Conservation (phyloP, 2,797 vertebrate species). For the Peromyscus nudipes region DNA sequence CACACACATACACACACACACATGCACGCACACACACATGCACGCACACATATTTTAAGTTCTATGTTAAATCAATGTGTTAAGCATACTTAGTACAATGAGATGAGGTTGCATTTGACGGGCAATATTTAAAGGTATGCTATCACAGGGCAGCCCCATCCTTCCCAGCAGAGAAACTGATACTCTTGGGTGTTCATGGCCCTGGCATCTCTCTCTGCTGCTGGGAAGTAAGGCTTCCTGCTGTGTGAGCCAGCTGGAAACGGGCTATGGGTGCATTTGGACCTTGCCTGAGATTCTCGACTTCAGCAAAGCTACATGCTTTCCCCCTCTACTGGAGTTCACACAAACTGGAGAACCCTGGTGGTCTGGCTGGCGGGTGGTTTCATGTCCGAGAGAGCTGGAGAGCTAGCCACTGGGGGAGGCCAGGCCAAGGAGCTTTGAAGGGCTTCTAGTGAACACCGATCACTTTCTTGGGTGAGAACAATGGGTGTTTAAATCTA, state of each 20-base stretch:
- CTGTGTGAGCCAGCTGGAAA: background rate
- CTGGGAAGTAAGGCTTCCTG: background rate
- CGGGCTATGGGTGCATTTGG: background rate
- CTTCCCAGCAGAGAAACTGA: background rate
- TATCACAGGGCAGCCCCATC: background rate
- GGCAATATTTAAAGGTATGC: background rate
- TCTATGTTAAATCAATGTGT: background rate
- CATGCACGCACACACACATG: background rate
- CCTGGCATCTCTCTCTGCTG: background rate
- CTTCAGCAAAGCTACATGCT: conserved; percentile 71
- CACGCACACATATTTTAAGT: background rate
- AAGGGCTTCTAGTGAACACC: conserved; percentile 62
- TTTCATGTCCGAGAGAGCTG: background rate
- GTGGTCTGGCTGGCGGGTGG: background rate
- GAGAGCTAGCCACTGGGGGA: conserved; percentile 8
- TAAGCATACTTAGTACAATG: background rate
- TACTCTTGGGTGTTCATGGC: background rate
- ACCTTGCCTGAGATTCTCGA: conserved; percentile 51
- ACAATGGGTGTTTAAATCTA: conserved; percentile 33
- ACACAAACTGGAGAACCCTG: background rate
- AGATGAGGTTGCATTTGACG: background rate
- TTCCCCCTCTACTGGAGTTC: conserved; percentile 26
- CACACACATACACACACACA: background rate
- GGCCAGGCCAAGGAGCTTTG: background rate
- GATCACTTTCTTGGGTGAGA: conserved; percentile 61